Conservation (phyloP, 1,140 invertebrate species). For the Leucophenga varia region DNA sequence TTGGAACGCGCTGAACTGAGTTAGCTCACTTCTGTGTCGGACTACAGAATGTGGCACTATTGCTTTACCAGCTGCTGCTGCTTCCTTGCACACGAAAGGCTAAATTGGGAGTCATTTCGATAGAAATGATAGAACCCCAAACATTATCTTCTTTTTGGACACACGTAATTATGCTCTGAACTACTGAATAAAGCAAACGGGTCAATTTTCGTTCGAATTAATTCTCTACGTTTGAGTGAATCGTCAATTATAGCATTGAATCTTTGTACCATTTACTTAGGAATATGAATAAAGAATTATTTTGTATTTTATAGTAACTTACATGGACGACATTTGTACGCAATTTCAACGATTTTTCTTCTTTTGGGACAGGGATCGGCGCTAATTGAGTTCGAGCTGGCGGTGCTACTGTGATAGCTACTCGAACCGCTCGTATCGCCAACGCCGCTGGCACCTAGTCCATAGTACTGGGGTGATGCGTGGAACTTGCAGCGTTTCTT, state of each 20-base stretch:
- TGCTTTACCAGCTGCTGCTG: slow-evolving; percentile 2
- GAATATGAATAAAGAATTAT: too few relatives aligned
- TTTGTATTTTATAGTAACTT: slow-evolving; percentile 61
- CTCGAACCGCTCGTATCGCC: slow-evolving; percentile 45
- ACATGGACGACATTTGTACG: slow-evolving; percentile 94
- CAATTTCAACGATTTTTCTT: slow-evolving; percentile 86
- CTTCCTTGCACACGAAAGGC: slow-evolving; percentile 10
- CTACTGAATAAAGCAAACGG: too few relatives aligned
- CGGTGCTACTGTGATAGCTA: slow-evolving; percentile 48
- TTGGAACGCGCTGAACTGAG: slow-evolving; percentile 25
- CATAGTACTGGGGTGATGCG: slow-evolving; percentile 77
- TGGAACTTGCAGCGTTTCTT: slow-evolving; percentile 84
- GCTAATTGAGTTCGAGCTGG: slow-evolving; percentile 41
- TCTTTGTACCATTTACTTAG: too few relatives aligned
- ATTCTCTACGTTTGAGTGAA: too few relatives aligned
- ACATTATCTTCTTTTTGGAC: too few relatives aligned
- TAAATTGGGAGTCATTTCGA: too few relatives aligned
- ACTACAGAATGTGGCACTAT: slow-evolving; percentile 2
- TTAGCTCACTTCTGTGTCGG: not conserved
- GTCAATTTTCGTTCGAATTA: not conserved
- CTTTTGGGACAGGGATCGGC: slow-evolving; percentile 82
- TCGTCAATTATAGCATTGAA: too few relatives aligned
- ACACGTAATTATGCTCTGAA: too few relatives aligned
- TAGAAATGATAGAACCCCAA: too few relatives aligned
- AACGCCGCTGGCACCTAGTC: slow-evolving; percentile 58